A percentile compares a stretch with the other conserved stretches of the same genome.
Conservation (phyloP, 2,797 vertebrate species). For the Ceryle rudis region DNA sequence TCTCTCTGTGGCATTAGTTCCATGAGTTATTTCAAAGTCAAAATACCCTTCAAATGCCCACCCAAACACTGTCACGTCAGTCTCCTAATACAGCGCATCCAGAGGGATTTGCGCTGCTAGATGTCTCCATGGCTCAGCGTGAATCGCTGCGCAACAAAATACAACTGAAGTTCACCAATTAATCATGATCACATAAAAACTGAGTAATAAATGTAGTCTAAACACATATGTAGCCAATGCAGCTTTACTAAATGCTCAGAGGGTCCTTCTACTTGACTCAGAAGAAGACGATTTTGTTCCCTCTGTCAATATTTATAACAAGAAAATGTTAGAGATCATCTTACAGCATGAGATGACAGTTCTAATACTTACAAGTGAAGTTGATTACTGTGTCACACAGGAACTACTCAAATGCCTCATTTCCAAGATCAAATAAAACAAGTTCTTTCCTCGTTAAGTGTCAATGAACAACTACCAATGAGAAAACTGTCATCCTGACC, state of each 20-base stretch:
- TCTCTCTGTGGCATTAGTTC: background rate
- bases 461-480: background rate
- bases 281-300: background rate
- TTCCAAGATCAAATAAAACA: background rate
- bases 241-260: background rate
- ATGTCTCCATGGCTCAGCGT: background rate
- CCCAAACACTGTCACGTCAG: conserved; percentile 17
- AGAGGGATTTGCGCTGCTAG: background rate
- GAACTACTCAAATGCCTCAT: background rate
- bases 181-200: background rate
- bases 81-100: background rate
- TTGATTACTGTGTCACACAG: background rate
- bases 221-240: background rate
- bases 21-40: conserved; percentile 26
- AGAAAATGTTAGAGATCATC: background rate
- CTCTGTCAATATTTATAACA: background rate
- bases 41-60: conserved; percentile 27
- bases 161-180: background rate
- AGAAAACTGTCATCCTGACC: background rate
- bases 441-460: background rate
- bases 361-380: background rate
- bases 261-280: background rate
- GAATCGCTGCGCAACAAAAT: background rate
- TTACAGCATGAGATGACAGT: background rate
- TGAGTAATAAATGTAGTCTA: background rate